Evolutionary conservation across 2,888 invertebrate genomes (phyloP), one percentile per base, ranked within the genome.

Genomic region (Microplitis deprimator): DNA sequence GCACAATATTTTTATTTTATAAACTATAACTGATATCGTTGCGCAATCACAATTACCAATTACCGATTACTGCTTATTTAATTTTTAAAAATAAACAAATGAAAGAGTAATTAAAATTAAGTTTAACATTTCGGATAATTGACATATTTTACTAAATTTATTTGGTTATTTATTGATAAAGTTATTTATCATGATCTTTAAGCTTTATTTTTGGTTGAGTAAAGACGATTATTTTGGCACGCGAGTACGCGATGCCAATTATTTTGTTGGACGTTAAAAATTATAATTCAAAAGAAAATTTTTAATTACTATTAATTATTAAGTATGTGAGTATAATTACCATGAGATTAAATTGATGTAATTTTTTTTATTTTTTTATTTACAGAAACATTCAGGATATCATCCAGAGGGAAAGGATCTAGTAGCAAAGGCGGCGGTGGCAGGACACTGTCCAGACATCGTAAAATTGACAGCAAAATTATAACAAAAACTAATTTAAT

Each of bases 361-460:
- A 50, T 59, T 62, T n/a, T 75, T 40, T 3, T 59, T 20, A 68
- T 68, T 62, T 59, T 29, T 79, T 82, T 89, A n/a, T 85, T 94
- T 94, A 1, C 93, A 96, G 96, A 96, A 95, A 95, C 94, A 96
- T 95, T 95, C 89, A 89, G 89, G 89, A 89, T 89, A 96, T 95
- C 96, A 95, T 95, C 95, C 95, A 95, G 95, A 95, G 95, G 95
- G 95, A 96, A 89, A 89, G 88, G 89, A 88, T 85, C 87, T 88
- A 88, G 86, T 85, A 89, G 88, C 83, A 89, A 88, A 89, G 89
- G 88, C 86, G 88, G 88, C 84, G 89, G 89, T 85, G 88, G 87
- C 84, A 87, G 86, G 85, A 87, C 85, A 82, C 80, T 84, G 87
- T 84, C 85, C 86, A 86, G 84, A 83, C 83, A 86, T 87, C 83